These are phyloP conservation scores for Ophioderma brevispina DNA, from an alignment of 35 echinoderm and acorn worm species.

Conservation along the genomic window DNA sequence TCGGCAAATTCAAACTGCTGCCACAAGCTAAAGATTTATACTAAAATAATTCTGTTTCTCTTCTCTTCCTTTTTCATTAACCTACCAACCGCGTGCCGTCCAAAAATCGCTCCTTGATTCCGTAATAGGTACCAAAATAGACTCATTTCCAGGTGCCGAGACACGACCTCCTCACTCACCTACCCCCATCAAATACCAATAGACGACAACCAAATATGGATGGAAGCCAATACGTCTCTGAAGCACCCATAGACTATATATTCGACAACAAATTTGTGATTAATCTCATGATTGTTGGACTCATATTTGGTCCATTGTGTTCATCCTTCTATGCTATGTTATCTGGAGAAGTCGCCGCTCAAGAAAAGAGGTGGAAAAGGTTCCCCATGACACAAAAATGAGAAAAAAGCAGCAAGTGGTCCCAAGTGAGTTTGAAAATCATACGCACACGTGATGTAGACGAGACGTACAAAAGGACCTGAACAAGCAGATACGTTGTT, in stretches of 20 bases:
- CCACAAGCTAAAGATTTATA: background rate
- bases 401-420: background rate
- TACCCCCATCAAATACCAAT: background rate
- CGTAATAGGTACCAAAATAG: background rate
- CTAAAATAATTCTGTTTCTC: background rate
- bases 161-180: background rate
- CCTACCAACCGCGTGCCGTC: background rate
- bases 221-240: background rate
- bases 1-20: background rate
- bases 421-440: background rate
- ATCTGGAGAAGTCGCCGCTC: constrained; percentile 12
- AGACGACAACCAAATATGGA: background rate
- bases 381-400: background rate
- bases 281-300: constrained; percentile 4
- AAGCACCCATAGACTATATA: background rate
- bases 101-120: background rate
- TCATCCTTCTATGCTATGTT: background rate
- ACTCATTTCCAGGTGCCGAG: background rate
- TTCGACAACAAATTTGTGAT: constrained; percentile 14
- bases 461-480: background rate
- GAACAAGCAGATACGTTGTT: background rate
- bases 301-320: constrained; percentile 37
- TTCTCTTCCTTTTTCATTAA: background rate
- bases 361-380: background rate
- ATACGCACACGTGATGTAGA: background rate